Evolutionary conservation across 1,140 invertebrate species (phyloP).

Genomic region (Plectrocnemia conspersa): DNA sequence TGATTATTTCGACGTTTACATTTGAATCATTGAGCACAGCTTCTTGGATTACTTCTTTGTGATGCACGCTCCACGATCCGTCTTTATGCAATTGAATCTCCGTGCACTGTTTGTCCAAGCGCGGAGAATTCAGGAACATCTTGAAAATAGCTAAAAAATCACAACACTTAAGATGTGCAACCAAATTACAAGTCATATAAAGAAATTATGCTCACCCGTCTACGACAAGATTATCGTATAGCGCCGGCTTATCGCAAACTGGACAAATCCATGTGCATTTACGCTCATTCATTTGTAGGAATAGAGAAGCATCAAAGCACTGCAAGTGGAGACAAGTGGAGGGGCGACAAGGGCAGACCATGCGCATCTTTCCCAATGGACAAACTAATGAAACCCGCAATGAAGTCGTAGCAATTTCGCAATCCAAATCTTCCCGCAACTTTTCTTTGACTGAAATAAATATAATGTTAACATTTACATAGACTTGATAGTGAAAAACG

Average conservation of each 20-base stretch:
- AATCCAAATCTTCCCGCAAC: slow-evolving; percentile 78
- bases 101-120: slow-evolving; percentile 58
- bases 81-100: slow-evolving; percentile 80
- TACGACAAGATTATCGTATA: slow-evolving; percentile 80
- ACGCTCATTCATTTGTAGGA: slow-evolving; percentile 92
- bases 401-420: slow-evolving; percentile 85
- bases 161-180: slow-evolving; percentile 5
- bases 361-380: slow-evolving; percentile 85
- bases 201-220: slow-evolving; percentile 58
- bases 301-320: slow-evolving; percentile 89
- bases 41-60: slow-evolving; percentile 31
- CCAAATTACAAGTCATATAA: background rate
- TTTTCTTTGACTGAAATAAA: slow-evolving; percentile 74
- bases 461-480: too few species aligned
- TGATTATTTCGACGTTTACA: slow-evolving; percentile 28
- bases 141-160: slow-evolving; percentile 61
- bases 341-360: slow-evolving; percentile 76
- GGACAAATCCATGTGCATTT: slow-evolving; percentile 95
- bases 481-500: too few species aligned
- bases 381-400: slow-evolving; percentile 80
- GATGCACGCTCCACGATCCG: slow-evolving; percentile 74
- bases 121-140: slow-evolving; percentile 61
- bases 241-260: slow-evolving; percentile 82
- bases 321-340: slow-evolving; percentile 87
- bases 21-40: slow-evolving; percentile 20